phyloP scores from a whole-genome alignment of 2,888 invertebrate genomes.

The Cyclophora albipunctata region DNA sequence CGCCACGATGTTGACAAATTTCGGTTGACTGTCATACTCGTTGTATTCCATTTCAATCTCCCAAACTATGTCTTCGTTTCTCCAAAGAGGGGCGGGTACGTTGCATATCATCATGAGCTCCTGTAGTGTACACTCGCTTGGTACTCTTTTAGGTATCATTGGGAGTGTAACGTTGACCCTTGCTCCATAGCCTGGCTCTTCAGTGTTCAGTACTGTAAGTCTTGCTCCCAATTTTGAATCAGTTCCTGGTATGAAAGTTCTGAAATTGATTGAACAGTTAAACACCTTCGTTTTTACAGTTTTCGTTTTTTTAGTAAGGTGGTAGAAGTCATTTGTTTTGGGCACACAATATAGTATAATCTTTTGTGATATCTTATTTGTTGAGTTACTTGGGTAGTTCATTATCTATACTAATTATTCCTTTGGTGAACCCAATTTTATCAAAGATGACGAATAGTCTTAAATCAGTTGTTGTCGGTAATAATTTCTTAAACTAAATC shows the following conservation, averaged over 20 bases:
- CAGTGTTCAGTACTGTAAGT: slow-evolving; percentile 43
- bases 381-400: too few species aligned
- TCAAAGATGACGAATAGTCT: too few species aligned
- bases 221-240: slow-evolving; percentile 43
- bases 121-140: slow-evolving; percentile 44
- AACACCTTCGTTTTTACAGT: too few species aligned
- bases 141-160: slow-evolving; percentile 45
- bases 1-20: slow-evolving; percentile 32
- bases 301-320: too few species aligned
- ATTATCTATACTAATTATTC: too few species aligned
- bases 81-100: slow-evolving; percentile 46
- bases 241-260: slow-evolving; percentile 51
- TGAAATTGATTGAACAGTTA: slow-evolving; percentile 16
- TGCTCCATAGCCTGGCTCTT: slow-evolving; percentile 61
- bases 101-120: slow-evolving; percentile 42
- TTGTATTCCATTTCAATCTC: slow-evolving; percentile 56
- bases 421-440: too few species aligned
- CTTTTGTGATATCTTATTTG: too few species aligned
- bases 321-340: too few species aligned
- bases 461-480: too few species aligned
- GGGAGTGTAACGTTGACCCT: slow-evolving; percentile 45
- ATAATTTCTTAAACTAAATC: too few species aligned
- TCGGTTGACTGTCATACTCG: slow-evolving; percentile 26
- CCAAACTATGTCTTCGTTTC: slow-evolving; percentile 39
- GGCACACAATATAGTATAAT: too few species aligned